Evolutionary conservation across 2,113 vertebrate species (phyloP), one percentile per base, ranked within the genome.

Genomic region (Cisticola juncidis): DNA sequence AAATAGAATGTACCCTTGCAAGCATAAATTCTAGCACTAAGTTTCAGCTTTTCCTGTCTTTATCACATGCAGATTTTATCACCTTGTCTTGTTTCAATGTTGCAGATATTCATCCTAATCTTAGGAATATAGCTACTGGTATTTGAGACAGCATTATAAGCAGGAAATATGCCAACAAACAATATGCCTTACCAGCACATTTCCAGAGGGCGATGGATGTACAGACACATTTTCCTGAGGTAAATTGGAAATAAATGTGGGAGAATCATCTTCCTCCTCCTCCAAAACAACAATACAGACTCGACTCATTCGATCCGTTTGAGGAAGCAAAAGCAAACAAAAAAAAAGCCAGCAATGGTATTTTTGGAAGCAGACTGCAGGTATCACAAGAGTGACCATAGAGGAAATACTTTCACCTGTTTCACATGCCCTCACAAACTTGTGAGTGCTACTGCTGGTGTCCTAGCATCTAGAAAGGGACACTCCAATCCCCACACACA

Each of bases 271-370:
- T 97, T 99, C 98, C 93, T 98, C 98, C 97, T 99, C 99, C 99
- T 99, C 99, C 98, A 99, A 98, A 96, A 99, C 98, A 97, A 99
- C 99, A 97, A 99, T 98, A 98, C 99, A 99, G 96, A 99, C 98
- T 68, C 98, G 98, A 98, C 98, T 99, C 97, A 99, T 99, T 97
- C 98, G 98, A 98, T 98, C 98, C 72, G 98, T 98, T 98, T 98
- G 97, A 98, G 98, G 62, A 93, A 96, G 74, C 89, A 97, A 93
- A 92, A 83, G 64, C 88, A 81, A 94, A 86, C 24, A 50, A 80
- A 85, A 95, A 95, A 95, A 95, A 86, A 4, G 22, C 79, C 88
- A 92, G 77, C 64, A 78, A 73, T 8, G 62, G 88, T 97, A 93
- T 92, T 92, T 94, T 93, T 85, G 92, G 96, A 95, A 95, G 54